Percentiles rank a stretch among this genome's conserved stretches.
These are phyloP conservation scores for Halictus quadricinctus DNA, from an alignment of 2,888 invertebrate genomes.

Conservation along the genomic window DNA sequence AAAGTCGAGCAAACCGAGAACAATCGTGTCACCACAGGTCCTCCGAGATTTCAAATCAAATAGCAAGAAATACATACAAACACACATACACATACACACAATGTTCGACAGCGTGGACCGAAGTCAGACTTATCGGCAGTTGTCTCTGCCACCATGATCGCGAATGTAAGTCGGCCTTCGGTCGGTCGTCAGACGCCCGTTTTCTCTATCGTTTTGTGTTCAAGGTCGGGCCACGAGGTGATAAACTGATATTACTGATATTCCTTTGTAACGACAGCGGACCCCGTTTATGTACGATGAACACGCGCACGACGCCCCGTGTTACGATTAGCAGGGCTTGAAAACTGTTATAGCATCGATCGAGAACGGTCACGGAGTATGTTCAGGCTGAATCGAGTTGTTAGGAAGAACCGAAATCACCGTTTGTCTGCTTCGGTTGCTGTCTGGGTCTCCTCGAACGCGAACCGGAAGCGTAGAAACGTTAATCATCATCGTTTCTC, in stretches of 20 bases:
- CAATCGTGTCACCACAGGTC: background rate
- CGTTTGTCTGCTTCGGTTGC: too few relatives aligned
- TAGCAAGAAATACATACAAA: background rate
- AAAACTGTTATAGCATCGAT: background rate
- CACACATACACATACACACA: background rate
- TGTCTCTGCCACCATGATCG: conserved; percentile 38
- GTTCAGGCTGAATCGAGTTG: background rate
- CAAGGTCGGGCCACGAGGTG: conserved; percentile 29
- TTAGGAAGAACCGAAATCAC: background rate
- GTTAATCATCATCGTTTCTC: background rate
- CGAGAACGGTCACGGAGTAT: background rate
- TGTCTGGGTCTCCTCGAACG: too few relatives aligned
- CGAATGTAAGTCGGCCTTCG: conserved; percentile 71
- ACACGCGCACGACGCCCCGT: conserved; percentile 52
- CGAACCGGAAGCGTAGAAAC: too few relatives aligned
- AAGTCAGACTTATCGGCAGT: conserved; percentile 69
- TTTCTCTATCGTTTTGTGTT: conserved; percentile 52
- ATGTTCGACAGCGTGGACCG: conserved; percentile 61
- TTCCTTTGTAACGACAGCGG: conserved; percentile 58
- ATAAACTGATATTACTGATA: conserved; percentile 21
- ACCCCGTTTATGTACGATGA: conserved; percentile 69
- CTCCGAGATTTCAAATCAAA: conserved; percentile 13
- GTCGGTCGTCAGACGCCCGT: conserved; percentile 59
- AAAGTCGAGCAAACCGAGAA: background rate
- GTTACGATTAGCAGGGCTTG: background rate